A percentile compares a stretch with the other conserved stretches of the same genome.
phyloP scores from a whole-genome alignment of 1,140 invertebrate species.

The Scaptomyza hsui region DNA sequence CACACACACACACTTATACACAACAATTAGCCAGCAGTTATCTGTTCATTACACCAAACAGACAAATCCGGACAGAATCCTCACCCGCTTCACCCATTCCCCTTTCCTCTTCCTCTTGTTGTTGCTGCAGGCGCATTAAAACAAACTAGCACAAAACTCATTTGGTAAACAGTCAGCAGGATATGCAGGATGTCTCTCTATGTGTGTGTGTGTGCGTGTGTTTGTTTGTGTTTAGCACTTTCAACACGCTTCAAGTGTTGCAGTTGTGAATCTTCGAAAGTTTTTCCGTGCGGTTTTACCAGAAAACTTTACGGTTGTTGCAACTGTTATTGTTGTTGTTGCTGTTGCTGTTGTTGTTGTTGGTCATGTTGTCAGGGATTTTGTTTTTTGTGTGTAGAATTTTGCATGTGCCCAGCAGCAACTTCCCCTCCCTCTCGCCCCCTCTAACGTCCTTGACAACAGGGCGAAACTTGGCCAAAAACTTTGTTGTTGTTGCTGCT shows the following conservation, averaged over 20 bases:
- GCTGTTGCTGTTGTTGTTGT: conserved; percentile 31
- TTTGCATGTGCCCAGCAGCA: conserved; percentile 25
- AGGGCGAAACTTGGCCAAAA: conserved; percentile 34
- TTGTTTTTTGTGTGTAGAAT: conserved; percentile 38
- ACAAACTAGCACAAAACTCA: conserved; percentile 77
- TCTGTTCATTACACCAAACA: conserved; percentile 70
- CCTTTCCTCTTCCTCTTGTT: conserved; percentile 11
- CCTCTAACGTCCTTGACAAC: conserved; percentile 40
- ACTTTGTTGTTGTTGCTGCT: conserved; percentile 44
- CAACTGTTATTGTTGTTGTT: background rate
- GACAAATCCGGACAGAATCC: conserved; percentile 27
- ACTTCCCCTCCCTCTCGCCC: conserved; percentile 21
- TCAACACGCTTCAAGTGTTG: conserved; percentile 71
- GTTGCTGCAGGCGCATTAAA: conserved; percentile 51
- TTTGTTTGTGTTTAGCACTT: conserved; percentile 39
- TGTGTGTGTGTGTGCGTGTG: conserved; percentile 3
- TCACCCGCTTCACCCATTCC: background rate
- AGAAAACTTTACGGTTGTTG: conserved; percentile 57
- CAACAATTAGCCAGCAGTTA: conserved; percentile 77
- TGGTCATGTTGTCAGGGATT: conserved; percentile 66
- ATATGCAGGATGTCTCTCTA: conserved; percentile 60
- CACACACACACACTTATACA: background rate
- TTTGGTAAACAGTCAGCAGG: conserved; percentile 74
- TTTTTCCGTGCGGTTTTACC: conserved; percentile 55
- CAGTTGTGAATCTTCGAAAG: conserved; percentile 77